Percentiles rank a stretch among this genome's conserved stretches.
Conservation (phyloP, 2,888 invertebrate species). For the Drosophila paramelanica region DNA sequence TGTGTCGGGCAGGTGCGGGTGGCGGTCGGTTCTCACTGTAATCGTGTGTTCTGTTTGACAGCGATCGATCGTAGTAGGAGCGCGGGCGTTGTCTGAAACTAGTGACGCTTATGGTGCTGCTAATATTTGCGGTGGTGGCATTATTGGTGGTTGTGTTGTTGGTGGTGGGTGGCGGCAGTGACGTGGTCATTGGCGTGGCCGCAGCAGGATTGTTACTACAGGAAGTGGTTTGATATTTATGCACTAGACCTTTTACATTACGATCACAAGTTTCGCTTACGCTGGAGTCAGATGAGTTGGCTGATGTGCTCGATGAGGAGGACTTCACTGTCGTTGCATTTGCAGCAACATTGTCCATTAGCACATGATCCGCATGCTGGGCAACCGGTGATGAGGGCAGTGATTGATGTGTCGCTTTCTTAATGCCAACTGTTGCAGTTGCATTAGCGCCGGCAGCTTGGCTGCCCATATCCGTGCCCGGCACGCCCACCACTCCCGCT, state of each 20-base stretch:
- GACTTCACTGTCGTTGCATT: conserved; percentile 32
- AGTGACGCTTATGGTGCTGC: conserved; percentile 35
- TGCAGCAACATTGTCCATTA: conserved; percentile 51
- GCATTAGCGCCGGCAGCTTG: conserved; percentile 10
- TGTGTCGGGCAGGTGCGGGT: conserved; percentile 84
- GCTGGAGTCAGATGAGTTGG: conserved; percentile 74
- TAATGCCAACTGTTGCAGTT: conserved; percentile 28
- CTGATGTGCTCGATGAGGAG: conserved; percentile 60
- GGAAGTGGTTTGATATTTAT: conserved; percentile 88
- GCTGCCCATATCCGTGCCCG: conserved; percentile 22
- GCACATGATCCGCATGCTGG: conserved; percentile 80
- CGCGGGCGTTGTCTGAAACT: conserved; percentile 81
- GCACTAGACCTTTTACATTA: conserved; percentile 91
- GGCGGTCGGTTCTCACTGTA: conserved; percentile 85
- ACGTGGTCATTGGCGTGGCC: conserved; percentile 52
- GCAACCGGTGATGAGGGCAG: conserved; percentile 89
- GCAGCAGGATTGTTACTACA: conserved; percentile 65
- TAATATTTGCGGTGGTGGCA: conserved; percentile 22
- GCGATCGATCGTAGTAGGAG: conserved; percentile 83
- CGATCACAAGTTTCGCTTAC: conserved; percentile 86
- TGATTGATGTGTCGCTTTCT: conserved; percentile 86
- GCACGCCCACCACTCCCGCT: conserved; percentile 69
- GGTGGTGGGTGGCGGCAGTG: conserved; percentile 57
- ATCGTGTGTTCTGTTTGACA: conserved; percentile 79
- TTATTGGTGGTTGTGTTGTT: conserved; percentile 25